Conservation (phyloP, 2,888 invertebrate genomes). For the Adelphocoris suturalis region DNA sequence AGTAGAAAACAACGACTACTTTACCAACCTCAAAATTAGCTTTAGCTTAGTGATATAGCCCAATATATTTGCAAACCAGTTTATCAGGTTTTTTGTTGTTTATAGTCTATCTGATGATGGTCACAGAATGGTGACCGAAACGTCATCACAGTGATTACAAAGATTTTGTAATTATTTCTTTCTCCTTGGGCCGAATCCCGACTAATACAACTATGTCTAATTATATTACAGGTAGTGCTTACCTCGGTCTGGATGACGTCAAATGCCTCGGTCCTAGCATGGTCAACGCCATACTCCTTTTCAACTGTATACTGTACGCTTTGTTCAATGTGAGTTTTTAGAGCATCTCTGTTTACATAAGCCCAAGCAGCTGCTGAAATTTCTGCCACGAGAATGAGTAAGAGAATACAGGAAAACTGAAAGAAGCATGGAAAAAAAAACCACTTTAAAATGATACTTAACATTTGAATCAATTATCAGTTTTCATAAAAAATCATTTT, state of each 20-base stretch:
- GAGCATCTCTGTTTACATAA: conserved; percentile 84
- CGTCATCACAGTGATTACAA: too few species aligned
- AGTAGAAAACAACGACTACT: too few species aligned
- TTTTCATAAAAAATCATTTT: too few species aligned
- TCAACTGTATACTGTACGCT: conserved; percentile 84
- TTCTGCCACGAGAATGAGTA: conserved; percentile 88
- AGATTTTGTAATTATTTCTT: too few species aligned
- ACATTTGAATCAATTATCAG: background rate
- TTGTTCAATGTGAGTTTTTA: conserved; percentile 83
- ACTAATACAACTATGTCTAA: too few species aligned
- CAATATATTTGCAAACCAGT: too few species aligned
- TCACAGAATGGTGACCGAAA: too few species aligned
- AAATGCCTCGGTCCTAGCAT: conserved; percentile 82
- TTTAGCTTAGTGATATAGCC: too few species aligned
- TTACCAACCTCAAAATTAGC: too few species aligned
- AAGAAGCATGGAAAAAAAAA: background rate
- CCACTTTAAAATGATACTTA: background rate
- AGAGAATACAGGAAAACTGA: conserved; percentile 88
- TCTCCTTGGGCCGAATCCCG: too few species aligned
- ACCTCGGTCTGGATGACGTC: conserved; percentile 85
- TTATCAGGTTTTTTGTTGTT: too few species aligned
- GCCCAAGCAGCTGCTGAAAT: conserved; percentile 89
- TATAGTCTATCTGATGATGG: too few species aligned
- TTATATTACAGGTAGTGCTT: conserved; percentile 73
- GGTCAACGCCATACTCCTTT: conserved; percentile 82